Conservation (phyloP, 2,888 invertebrate species). For the Cheilosia vulpina region DNA sequence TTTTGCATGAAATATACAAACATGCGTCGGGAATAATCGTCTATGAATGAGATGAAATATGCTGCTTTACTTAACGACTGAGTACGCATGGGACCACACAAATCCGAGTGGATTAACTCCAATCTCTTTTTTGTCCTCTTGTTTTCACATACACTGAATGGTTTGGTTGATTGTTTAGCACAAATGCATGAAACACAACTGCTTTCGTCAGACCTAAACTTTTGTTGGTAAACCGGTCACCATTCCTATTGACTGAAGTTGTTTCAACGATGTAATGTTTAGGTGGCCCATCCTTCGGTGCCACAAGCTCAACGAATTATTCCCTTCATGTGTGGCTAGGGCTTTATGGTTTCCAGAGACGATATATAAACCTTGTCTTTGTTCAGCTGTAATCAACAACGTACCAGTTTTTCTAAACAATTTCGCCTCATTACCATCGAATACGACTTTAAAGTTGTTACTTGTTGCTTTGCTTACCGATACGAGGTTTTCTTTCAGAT, state of each 20-base stretch:
- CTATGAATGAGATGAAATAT: conserved; percentile 43
- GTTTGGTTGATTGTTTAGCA: conserved; percentile 23
- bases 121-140: conserved; percentile 33
- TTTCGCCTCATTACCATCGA: conserved; percentile 15
- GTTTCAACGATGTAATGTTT: conserved; percentile 26
- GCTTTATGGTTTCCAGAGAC: conserved; percentile 2
- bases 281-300: conserved; percentile 46
- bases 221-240: conserved; percentile 29
- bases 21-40: conserved; percentile 41
- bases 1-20: conserved; percentile 43
- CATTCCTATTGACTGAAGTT: conserved; percentile 32
- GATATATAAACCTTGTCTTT: conserved; percentile 6
- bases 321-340: background rate
- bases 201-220: conserved; percentile 13
- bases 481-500: conserved; percentile 33
- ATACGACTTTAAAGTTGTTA: conserved; percentile 1
- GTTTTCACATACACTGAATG: conserved; percentile 21
- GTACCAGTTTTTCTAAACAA: conserved; percentile 23
- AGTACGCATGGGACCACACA: conserved; percentile 39
- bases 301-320: conserved; percentile 22
- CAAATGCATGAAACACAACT: conserved; percentile 30
- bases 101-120: conserved; percentile 30
- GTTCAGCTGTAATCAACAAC: conserved; percentile 24
- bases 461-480: conserved; percentile 27
- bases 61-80: conserved; percentile 24